Evolutionary conservation across 2,888 invertebrate genomes (phyloP), one percentile per base, ranked within the genome.

Genomic region (Lepeophtheirus nordmannii): DNA sequence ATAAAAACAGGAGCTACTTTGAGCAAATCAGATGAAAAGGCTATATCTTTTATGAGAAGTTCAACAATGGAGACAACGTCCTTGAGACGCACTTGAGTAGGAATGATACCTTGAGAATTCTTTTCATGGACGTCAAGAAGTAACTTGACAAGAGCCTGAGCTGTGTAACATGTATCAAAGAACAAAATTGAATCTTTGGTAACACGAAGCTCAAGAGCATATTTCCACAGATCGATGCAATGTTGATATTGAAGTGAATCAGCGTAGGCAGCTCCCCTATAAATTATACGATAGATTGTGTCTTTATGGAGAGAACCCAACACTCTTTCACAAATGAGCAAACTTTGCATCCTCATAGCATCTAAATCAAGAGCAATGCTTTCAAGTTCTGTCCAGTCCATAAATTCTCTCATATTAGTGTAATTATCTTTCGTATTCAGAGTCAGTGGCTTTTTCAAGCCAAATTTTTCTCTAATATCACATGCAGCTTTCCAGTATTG

Each of bases 261-360:
- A 1, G 80, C 79, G 72, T 80, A 80, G 9, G 79, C 78, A 7
- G 79, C 80, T 9, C 78, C 82, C 71, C 85, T 78, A 75, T 82
- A 84, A 81, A 85, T 85, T 69, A 85, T 77, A 60, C 85, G 80
- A 58, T 69, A 70, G 30, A 71, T 69, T 64, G 70, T 67, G 40
- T 70, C 70, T 23, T 66, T 66, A 23, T 66, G 66, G 41, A 20
- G 62, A 20, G 40, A 23, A n/a, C 66, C 92, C 30, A 94, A 80
- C 72, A 93, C 86, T 72, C 93, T 81, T 77, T 89, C 88, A 70
- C 87, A 85, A 70, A 93, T 88, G 41, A 94, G 78, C 71, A 94
- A 78, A 73, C 90, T 85, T 77, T 93, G 90, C 75, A 85, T 84
- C 72, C 90, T 81, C 80, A 93, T 83, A 56, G 83, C 83, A 78